Evolutionary conservation across 2,113 vertebrate species (phyloP).

Genomic region (Pedionomus torquatus): DNA sequence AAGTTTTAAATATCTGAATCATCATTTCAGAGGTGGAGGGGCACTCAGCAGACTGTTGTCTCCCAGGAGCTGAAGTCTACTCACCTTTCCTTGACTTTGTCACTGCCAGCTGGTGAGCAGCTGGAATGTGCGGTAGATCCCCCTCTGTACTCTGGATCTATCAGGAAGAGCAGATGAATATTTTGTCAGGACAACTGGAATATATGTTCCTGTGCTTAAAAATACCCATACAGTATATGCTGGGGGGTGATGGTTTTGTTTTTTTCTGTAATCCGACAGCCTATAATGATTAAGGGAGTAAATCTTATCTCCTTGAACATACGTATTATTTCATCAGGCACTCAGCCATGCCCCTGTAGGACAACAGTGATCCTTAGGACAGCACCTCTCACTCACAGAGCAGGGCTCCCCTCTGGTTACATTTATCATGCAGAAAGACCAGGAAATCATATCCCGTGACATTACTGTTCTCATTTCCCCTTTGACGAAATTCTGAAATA

Average conservation of each 20-base stretch:
- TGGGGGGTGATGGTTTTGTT: not conserved
- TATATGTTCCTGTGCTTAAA: not conserved
- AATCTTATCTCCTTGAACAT: not conserved
- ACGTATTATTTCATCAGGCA: not conserved
- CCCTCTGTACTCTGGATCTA: slow-evolving; percentile 94
- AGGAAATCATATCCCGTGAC: not conserved
- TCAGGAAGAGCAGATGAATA: slow-evolving; percentile 9
- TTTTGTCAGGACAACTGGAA: slow-evolving; percentile 22
- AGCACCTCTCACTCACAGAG: not conserved
- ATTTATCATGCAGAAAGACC: not conserved
- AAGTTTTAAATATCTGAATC: not conserved
- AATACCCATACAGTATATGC: not conserved
- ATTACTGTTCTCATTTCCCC: not conserved
- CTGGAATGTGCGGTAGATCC: slow-evolving; percentile 76
- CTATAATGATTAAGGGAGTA: not conserved
- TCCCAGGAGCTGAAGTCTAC: not conserved
- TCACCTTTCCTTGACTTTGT: slow-evolving; percentile 80
- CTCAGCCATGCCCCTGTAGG: not conserved
- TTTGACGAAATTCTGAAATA: not conserved
- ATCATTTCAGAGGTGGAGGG: not conserved
- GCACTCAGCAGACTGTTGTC: not conserved
- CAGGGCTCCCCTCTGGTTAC: not conserved
- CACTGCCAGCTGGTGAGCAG: slow-evolving; percentile 70
- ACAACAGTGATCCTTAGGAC: not conserved
- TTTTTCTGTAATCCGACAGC: not conserved